phyloP scores from a whole-genome alignment of 2,888 invertebrate genomes.

The Calliopum simillimum region DNA sequence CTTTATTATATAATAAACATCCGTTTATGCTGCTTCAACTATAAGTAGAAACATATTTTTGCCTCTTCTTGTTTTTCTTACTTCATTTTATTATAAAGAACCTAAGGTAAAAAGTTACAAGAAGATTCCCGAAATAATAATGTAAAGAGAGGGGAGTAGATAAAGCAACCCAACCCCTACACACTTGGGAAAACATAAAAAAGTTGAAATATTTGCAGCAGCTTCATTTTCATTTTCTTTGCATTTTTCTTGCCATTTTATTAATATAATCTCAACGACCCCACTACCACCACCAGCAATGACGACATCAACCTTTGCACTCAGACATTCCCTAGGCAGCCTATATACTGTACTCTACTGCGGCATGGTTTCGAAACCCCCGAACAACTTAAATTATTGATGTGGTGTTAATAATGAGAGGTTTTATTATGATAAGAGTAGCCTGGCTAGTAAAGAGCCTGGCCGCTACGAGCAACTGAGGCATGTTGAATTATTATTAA shows the following conservation, averaged over 20 bases:
- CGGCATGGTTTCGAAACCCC: too few relatives aligned
- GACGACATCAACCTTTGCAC: neutral
- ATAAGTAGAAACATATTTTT: neutral
- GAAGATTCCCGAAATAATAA: neutral
- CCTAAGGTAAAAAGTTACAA: neutral
- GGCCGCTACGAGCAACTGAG: too few relatives aligned
- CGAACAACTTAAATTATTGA: conserved; percentile 7
- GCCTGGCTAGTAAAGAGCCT: neutral
- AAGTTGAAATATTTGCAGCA: conserved; percentile 15
- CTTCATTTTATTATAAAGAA: neutral
- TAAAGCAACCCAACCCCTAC: neutral
- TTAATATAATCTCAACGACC: too few relatives aligned
- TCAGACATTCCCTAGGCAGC: conserved; percentile 2
- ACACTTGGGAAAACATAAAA: conserved; percentile 2
- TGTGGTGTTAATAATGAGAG: conserved; percentile 11
- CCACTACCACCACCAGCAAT: too few relatives aligned
- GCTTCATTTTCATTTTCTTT: conserved; percentile 18
- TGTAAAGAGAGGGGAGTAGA: neutral
- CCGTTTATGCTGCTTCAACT: conserved; percentile 33
- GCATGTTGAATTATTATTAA: too few relatives aligned
- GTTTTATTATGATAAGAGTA: conserved; percentile 13
- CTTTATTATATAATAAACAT: conserved; percentile 42
- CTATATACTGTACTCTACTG: too few relatives aligned
- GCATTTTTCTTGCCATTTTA: conserved; percentile 1
- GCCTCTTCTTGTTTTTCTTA: neutral